These are phyloP conservation scores for Rhabdornis inornatus DNA, from an alignment of 2,113 vertebrate genomes.

Conservation along the genomic window DNA sequence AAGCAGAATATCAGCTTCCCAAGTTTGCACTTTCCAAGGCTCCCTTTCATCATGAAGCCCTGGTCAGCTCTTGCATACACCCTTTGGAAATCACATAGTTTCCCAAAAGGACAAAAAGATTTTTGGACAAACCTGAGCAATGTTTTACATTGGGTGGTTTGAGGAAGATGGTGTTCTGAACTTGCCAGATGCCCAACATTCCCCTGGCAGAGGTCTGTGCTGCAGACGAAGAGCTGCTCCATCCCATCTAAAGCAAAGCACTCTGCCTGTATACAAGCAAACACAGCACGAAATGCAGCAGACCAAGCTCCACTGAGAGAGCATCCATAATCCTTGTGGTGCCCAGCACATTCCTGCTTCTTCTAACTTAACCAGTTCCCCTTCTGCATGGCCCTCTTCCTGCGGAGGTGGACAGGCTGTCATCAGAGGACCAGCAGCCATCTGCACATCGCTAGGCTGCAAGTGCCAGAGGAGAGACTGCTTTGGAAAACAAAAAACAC, in stretches of 20 bases:
- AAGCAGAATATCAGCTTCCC: background rate
- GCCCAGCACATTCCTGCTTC: background rate
- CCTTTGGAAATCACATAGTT: background rate
- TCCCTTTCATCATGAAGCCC: background rate
- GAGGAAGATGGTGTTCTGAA: background rate
- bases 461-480: background rate
- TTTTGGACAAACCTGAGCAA: background rate
- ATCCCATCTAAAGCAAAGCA: background rate
- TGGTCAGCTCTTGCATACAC: fast-evolving
- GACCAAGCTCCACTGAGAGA: background rate
- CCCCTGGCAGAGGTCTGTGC: background rate
- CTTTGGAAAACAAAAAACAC: background rate
- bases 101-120: background rate
- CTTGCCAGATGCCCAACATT: background rate
- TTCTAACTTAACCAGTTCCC: background rate
- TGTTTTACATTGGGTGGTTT: background rate
- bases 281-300: fast-evolving
- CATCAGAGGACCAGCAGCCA: background rate
- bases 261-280: fast-evolving
- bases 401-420: background rate
- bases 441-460: background rate
- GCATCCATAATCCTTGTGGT: background rate
- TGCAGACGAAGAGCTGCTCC: background rate
- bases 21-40: background rate
- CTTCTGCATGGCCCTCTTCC: background rate